Base-by-base conservation (phyloP, 2,888 invertebrate genomes). In the Syritta pipiens region DNA sequence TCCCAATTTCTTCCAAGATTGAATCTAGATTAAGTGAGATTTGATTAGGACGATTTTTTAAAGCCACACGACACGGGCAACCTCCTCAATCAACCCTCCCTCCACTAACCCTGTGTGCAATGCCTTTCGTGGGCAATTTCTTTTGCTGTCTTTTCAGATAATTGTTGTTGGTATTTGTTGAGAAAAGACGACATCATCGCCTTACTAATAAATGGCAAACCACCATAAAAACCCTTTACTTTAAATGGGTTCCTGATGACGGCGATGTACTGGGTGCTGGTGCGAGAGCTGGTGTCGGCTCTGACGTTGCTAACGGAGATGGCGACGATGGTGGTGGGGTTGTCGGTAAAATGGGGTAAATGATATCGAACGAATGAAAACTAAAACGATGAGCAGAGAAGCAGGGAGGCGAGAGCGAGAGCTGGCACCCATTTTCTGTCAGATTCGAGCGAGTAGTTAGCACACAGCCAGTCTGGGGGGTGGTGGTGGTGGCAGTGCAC, bases 311-410 rank as follows among this genome's bases (percentile, higher is more conserved):
- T n/a, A n/a, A n/a, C n/a, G n/a, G n/a, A n/a, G n/a, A n/a, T n/a
- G n/a, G n/a, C n/a, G n/a, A n/a, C n/a, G n/a, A n/a, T n/a, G n/a
- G n/a, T 7, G 20, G 24, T 12, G 35, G 7, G 7, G 12, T n/a
- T 9, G 14, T 7, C 14, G 22, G 49, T 44, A 35, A 53, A 53
- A 51, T 63, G 22, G 30, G 32, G 24, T 48, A 20, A 60, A 37
- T 60, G n/a, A 32, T 22, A 46, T 46, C 12, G 51, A 72, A 55
- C 37, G n/a, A n/a, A n/a, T n/a, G 28, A 40, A 62, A 71, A 28
- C 9, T 71, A 20, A 46, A 51, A 24, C 22, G 46, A 37, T 30
- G 12, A 63, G 12, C 22, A 12, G 0, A 10, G 7, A 17, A 22
- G 17, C 40, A 55, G 24, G n/a, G n/a, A n/a, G n/a, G n/a, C n/a